Conservation (phyloP, 2,113 vertebrate species). For the Shinisaurus crocodilurus region DNA sequence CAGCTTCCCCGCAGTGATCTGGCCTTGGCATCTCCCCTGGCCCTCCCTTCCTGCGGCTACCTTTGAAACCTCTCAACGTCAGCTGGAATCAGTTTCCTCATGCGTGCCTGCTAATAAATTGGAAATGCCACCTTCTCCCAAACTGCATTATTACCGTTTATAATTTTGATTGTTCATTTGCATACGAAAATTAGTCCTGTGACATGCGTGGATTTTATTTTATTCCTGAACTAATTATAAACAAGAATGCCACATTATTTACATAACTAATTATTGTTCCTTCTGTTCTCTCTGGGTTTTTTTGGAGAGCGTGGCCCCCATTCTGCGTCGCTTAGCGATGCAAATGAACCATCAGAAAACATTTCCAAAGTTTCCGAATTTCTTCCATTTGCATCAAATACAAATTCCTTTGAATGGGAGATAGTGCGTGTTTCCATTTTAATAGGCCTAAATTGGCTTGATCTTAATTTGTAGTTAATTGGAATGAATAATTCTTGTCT, state of each 20-base stretch:
- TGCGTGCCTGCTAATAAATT: conserved; percentile 87
- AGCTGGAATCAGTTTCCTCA: conserved; percentile 83
- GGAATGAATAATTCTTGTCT: conserved; percentile 83
- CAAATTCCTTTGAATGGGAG: conserved; percentile 82
- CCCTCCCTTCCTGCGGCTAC: conserved; percentile 58
- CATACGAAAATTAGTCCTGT: conserved; percentile 98
- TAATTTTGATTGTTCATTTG: conserved; percentile 99
- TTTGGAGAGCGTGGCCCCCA: conserved; percentile 73
- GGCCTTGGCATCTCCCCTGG: background rate
- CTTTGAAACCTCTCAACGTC: conserved; percentile 78
- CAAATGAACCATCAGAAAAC: conserved; percentile 83
- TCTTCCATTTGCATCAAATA: conserved; percentile 84
- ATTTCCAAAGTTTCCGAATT: conserved; percentile 83
- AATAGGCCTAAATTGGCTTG: conserved; percentile 84
- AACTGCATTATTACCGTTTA: conserved; percentile 98
- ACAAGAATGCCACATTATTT: conserved; percentile 99
- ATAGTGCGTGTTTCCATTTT: conserved; percentile 84
- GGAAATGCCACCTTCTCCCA: conserved; percentile 88
- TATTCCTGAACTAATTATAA: conserved; percentile 98
- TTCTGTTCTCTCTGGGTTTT: conserved; percentile 88
- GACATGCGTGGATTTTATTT: conserved; percentile 92
- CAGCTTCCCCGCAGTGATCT: background rate
- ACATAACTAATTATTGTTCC: conserved; percentile 99
- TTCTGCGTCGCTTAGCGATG: conserved; percentile 74
- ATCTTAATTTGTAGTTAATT: conserved; percentile 87